Conservation (phyloP, 2,113 vertebrate species). For the Plecotus auritus region DNA sequence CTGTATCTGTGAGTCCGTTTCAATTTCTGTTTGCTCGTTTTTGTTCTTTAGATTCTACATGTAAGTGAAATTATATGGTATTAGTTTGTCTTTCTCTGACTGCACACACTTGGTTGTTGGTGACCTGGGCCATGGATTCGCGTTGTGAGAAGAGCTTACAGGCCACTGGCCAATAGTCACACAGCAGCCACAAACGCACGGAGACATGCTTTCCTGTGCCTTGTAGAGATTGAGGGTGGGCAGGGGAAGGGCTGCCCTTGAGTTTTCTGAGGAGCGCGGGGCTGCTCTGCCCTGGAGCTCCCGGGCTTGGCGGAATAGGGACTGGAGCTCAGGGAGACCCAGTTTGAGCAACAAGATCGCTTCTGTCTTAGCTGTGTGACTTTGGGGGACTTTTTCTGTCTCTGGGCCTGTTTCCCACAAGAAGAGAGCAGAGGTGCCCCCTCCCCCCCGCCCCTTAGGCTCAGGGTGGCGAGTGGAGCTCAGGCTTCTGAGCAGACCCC, state of each 20-base stretch:
- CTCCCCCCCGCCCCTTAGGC: rapidly evolving
- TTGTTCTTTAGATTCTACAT: background rate
- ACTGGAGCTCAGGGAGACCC: background rate
- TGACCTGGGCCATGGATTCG: background rate
- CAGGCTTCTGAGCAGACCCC: background rate
- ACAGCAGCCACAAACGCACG: background rate
- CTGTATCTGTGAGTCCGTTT: background rate
- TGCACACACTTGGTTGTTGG: background rate
- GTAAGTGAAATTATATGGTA: background rate
- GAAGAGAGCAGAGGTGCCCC: background rate
- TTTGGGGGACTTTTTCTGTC: background rate
- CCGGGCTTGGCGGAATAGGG: background rate
- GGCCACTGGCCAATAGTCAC: background rate
- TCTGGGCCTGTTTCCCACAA: background rate
- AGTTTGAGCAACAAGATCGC: background rate
- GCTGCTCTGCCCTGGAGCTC: background rate
- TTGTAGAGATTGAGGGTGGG: too few relatives aligned
- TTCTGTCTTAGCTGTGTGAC: background rate
- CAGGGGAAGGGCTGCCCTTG: background rate
- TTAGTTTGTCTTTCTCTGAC: background rate
- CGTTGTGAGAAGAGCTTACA: background rate
- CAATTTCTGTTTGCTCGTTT: background rate
- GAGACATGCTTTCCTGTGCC: background rate
- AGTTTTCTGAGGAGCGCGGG: background rate
- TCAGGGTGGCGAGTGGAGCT: background rate